phyloP scores from a whole-genome alignment of 2,113 vertebrate species.

The Falco punctatus region DNA sequence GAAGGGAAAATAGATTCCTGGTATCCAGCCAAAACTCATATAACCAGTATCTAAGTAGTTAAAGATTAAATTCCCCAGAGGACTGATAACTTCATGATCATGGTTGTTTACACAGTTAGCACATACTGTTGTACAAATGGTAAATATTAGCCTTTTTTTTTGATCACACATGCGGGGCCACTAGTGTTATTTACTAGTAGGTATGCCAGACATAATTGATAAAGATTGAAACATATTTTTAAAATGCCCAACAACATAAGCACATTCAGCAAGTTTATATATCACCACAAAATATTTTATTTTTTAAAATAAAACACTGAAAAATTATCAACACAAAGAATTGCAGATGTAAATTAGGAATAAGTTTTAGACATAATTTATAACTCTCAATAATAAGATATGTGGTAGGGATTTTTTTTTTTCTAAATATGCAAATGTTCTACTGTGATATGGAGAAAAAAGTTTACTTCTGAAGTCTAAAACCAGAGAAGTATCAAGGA shows the following conservation, averaged over 20 bases:
- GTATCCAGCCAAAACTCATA: not conserved
- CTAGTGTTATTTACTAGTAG: not conserved
- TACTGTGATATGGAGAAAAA: not conserved
- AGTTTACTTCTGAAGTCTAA: not conserved
- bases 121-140: not conserved
- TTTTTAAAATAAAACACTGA: not conserved
- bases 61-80: not conserved
- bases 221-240: not conserved
- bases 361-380: not conserved
- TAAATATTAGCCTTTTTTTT: not conserved
- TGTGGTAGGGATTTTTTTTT: not conserved
- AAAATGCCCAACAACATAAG: not conserved
- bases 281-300: not conserved
- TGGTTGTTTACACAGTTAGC: not conserved
- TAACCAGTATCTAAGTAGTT: not conserved
- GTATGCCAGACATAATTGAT: not conserved
- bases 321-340: not conserved
- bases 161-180: not conserved
- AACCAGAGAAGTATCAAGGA: not conserved
- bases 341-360: not conserved
- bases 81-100: not conserved
- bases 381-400: not conserved
- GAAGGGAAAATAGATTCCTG: not conserved
- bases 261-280: not conserved
- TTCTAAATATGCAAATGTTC: not conserved